These are phyloP conservation scores for Poecile atricapillus DNA, from an alignment of 2,113 vertebrate species.

Conservation along the genomic window DNA sequence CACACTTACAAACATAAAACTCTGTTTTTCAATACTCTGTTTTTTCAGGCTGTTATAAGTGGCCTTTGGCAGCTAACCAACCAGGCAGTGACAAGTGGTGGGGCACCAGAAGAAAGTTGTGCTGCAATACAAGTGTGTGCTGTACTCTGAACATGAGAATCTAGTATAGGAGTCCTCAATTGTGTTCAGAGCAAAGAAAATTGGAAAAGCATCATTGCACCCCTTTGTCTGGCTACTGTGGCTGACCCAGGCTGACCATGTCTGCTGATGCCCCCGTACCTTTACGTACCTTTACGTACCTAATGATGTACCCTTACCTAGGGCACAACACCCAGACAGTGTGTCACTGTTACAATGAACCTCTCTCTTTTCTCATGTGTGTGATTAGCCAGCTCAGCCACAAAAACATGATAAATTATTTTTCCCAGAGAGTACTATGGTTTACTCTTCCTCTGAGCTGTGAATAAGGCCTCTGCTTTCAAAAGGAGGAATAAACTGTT, in stretches of 20 bases:
- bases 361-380: background rate
- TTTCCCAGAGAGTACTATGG: background rate
- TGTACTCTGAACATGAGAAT: background rate
- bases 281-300: too few species aligned
- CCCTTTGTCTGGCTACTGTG: background rate
- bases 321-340: background rate
- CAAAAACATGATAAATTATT: background rate
- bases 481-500: background rate
- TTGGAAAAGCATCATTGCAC: background rate
- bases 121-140: accelerated
- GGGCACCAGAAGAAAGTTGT: background rate
- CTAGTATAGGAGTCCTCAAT: background rate
- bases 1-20: background rate
- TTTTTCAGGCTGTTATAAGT: background rate
- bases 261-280: background rate
- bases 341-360: accelerated
- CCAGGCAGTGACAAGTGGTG: background rate
- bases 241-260: background rate
- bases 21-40: background rate
- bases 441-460: background rate
- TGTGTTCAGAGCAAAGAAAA: background rate
- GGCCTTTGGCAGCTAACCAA: background rate
- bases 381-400: background rate
- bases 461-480: background rate
- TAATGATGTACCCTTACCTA: background rate